Conservation (phyloP, 2,113 vertebrate species). For the Notechis scutatus region DNA sequence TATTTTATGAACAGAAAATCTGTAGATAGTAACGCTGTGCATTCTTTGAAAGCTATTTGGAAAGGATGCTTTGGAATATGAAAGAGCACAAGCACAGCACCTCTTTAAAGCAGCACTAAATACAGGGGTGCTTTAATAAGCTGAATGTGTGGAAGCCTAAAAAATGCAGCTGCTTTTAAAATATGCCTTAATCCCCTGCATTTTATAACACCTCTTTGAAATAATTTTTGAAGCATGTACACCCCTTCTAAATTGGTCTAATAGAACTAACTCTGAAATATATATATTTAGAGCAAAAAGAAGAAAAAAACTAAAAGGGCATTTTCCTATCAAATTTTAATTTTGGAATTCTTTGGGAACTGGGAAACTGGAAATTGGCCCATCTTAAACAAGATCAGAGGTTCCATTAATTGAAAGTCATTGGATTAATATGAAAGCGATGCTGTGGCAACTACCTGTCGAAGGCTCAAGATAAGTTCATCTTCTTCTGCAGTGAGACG, state of each 20-base stretch:
- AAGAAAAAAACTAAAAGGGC: not conserved
- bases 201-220: not conserved
- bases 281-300: not conserved
- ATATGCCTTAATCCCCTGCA: not conserved
- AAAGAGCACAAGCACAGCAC: not conserved
- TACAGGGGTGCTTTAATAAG: not conserved
- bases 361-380: not conserved
- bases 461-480: constrained; percentile 79
- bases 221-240: not conserved
- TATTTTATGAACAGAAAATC: not conserved
- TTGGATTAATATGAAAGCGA: not conserved
- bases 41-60: not conserved
- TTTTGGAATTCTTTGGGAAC: not conserved
- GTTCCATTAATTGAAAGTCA: not conserved
- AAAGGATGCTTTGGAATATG: not conserved
- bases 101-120: not conserved
- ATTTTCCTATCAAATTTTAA: not conserved
- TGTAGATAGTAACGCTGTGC: not conserved
- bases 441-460: constrained; percentile 76
- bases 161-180: not conserved
- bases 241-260: not conserved
- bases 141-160: not conserved
- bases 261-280: not conserved
- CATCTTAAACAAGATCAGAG: not conserved
- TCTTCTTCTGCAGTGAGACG: constrained; percentile 82